Conservation (phyloP, 2,888 invertebrate species). For the Blomia tropicalis region DNA sequence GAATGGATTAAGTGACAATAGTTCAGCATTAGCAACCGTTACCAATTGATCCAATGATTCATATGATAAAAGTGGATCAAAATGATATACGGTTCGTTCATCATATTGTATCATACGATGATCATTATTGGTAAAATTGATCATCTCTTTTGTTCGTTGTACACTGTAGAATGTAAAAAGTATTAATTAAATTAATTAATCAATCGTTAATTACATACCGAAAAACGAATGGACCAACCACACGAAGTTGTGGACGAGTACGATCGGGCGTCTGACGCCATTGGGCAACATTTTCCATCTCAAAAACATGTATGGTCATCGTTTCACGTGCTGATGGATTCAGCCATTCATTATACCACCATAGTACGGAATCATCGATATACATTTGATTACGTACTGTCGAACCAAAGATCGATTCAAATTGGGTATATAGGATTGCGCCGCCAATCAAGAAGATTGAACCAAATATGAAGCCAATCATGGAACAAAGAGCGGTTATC, state of each 20-base stretch:
- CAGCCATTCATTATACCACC: constrained; percentile 18
- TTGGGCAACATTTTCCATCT: constrained; percentile 16
- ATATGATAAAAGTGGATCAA: constrained; percentile 15
- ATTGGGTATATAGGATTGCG: background rate
- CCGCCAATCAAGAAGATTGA: background rate
- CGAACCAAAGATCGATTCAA: background rate
- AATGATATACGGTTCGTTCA: constrained; percentile 23
- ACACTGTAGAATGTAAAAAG: constrained; percentile 3
- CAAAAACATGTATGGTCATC: constrained; percentile 17
- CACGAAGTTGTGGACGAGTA: constrained; percentile 15
- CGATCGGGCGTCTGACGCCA: background rate
- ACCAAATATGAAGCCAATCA: background rate
- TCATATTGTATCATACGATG: constrained; percentile 2
- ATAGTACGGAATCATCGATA: background rate
- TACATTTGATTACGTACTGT: background rate
- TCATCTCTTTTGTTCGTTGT: constrained; percentile 18
- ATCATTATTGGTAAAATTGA: constrained; percentile 22
- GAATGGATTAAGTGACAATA: constrained; percentile 23
- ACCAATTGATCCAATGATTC: constrained; percentile 18
- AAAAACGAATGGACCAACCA: constrained; percentile 23
- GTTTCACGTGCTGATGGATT: background rate
- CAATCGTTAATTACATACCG: constrained; percentile 10
- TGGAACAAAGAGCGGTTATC: background rate
- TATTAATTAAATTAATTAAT: background rate
- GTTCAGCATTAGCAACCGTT: constrained; percentile 18